Base-by-base conservation (phyloP, 2,113 vertebrate species). In the Amblyopsis rosae region DNA sequence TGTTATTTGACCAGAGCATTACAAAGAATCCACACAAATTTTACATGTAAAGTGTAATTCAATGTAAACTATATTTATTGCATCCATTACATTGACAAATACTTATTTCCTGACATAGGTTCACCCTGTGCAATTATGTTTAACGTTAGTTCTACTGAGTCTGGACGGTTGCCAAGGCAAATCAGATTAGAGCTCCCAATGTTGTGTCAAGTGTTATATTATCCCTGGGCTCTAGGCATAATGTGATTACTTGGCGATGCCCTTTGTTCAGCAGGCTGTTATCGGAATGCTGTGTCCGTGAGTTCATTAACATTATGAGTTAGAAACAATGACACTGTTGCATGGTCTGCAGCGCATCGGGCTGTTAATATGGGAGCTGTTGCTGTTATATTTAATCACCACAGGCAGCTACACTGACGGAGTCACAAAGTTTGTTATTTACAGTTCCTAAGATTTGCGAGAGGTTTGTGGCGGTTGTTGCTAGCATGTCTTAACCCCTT, bases 221-320 rank as follows among this genome's bases (percentile, higher is more conserved):
- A 86, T 89, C 81, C 77, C 75, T 75, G 70, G 70, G 86, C 82
- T 83, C 82, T 75, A 86, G 86, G 84, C 80, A 77, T 90, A 90
- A 88, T 88, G 83, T 90, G 87, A 91, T 91, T 92, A 89, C 78
- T 79, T 77, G 79, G 75, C 79, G 83, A 86, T 90, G 89, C 78
- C 82, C 85, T 87, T 86, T 89, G 80, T 87, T 89, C 71, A 70
- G 69, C 57, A 45, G 81, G 75, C 80, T 84, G 81, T 82, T 87
- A 82, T 83, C 72, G 77, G 68, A 63, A 65, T 67, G 75, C 69
- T 79, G 77, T 79, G 78, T 83, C 80, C 75, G 64, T 65, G 77
- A 85, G 82, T 90, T 87, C 82, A 91, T 92, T 91, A 91, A 90
- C 66, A 87, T 89, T 86, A 84, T 76, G 83, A 81, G 67, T 83